Percentiles rank a stretch among this genome's conserved stretches.
phyloP scores from a whole-genome alignment of 64 coral and sea anemone genomes.

The Stylophora pistillata region DNA sequence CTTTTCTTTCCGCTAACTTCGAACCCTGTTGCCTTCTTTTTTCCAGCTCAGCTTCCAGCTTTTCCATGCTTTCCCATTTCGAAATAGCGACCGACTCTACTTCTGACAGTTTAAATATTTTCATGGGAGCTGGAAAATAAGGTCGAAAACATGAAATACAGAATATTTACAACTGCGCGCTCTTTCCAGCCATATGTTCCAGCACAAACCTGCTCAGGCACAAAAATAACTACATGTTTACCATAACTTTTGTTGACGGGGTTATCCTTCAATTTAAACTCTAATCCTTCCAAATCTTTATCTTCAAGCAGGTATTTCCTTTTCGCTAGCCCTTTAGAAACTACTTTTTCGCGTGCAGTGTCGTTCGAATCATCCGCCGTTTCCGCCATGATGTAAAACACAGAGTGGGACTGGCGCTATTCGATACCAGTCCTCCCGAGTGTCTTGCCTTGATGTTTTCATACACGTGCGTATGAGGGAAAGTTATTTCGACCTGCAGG shows the following conservation, averaged over 20 bases:
- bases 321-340: slow-evolving; percentile 73
- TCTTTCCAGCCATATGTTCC: too few relatives aligned
- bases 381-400: slow-evolving; percentile 57
- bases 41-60: slow-evolving; percentile 72
- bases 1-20: slow-evolving; percentile 43
- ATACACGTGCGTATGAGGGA: slow-evolving; percentile 26
- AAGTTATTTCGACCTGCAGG: not conserved
- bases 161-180: too few relatives aligned
- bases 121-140: slow-evolving; percentile 74
- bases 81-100: slow-evolving; percentile 59
- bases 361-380: slow-evolving; percentile 59
- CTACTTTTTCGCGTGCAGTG: not conserved
- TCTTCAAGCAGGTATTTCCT: slow-evolving; percentile 78
- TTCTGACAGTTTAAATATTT: slow-evolving; percentile 75
- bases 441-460: slow-evolving; percentile 30
- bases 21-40: slow-evolving; percentile 53
- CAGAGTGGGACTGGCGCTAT: not conserved
- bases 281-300: slow-evolving; percentile 69
- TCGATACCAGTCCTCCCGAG: not conserved
- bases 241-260: slow-evolving; percentile 83
- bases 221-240: not conserved
- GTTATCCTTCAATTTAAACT: slow-evolving; percentile 66
- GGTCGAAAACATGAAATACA: not conserved
- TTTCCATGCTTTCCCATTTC: slow-evolving; percentile 76
- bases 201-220: not conserved